A percentile compares a stretch with the other conserved stretches of the same genome.
These are phyloP conservation scores for Pterobdella sp. DNA, from an alignment of 2,888 invertebrate genomes.

Conservation along the genomic window DNA sequence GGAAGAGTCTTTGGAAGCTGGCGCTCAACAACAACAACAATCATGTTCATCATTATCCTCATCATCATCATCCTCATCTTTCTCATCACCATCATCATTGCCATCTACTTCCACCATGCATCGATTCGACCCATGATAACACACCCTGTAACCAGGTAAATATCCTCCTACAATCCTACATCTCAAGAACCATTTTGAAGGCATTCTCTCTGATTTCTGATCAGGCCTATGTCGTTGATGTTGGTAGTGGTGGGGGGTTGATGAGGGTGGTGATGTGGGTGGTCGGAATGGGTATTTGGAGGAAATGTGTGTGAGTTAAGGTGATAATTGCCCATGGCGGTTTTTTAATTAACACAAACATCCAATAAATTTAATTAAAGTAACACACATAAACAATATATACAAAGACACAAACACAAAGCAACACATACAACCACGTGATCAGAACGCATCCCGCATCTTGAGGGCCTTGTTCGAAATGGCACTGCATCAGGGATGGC, in stretches of 20 bases:
- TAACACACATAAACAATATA: neutral
- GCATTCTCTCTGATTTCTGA: conserved; percentile 81
- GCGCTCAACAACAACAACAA: neutral
- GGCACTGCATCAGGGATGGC: conserved; percentile 77
- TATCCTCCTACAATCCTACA: conserved; percentile 72
- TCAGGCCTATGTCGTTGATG: conserved; percentile 78
- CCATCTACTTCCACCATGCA: too few species aligned
- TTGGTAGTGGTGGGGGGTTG: conserved; percentile 43
- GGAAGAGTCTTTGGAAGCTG: too few species aligned
- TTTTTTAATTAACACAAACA: neutral
- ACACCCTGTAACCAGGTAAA: conserved; percentile 60
- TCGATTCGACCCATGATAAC: too few species aligned
- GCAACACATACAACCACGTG: neutral
- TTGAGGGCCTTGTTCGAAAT: conserved; percentile 88
- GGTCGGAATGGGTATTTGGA: neutral
- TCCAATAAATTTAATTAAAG: neutral
- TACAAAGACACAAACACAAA: neutral
- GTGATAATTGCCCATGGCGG: neutral
- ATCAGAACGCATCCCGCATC: conserved; percentile 79
- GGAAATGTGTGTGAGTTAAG: neutral
- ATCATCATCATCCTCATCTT: neutral
- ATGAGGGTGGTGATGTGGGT: neutral
- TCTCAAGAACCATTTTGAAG: conserved; percentile 72
- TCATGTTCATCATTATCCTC: neutral
- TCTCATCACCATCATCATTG: neutral